Evolutionary conservation across 2,113 vertebrate species (phyloP).

Genomic region (Anarrhichthys ocellatus): DNA sequence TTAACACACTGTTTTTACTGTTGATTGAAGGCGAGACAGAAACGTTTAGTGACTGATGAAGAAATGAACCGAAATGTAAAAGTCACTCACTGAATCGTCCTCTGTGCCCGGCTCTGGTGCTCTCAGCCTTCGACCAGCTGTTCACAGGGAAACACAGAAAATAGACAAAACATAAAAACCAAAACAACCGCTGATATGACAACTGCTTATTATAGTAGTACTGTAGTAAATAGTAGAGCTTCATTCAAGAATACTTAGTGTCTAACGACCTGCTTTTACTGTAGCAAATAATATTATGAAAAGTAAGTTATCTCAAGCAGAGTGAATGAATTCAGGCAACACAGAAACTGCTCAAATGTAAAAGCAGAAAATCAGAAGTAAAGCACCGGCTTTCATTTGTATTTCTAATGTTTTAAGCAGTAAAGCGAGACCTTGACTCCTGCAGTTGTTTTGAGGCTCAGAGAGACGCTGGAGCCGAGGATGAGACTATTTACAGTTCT

Average conservation of each 20-base stretch:
- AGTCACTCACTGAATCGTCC: slow-evolving; percentile 81
- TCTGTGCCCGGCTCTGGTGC: slow-evolving; percentile 76
- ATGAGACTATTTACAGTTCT: slow-evolving; percentile 73
- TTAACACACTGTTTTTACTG: not conserved
- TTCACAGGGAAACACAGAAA: slow-evolving; percentile 21
- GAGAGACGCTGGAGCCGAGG: slow-evolving; percentile 48
- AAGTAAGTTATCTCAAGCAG: not conserved
- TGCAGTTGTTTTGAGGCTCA: slow-evolving; percentile 32
- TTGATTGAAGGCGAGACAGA: not conserved
- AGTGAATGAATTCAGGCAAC: not conserved
- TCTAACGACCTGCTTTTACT: not conserved
- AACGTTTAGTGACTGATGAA: not conserved
- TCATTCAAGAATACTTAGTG: not conserved
- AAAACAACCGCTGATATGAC: not conserved
- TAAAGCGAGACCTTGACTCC: slow-evolving; percentile 26
- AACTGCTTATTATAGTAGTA: not conserved
- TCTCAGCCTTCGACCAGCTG: slow-evolving; percentile 77
- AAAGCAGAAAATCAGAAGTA: not conserved
- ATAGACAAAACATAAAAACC: not conserved
- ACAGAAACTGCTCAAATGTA: too few species aligned
- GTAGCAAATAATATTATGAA: not conserved
- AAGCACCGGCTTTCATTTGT: not conserved
- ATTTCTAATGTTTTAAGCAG: not conserved
- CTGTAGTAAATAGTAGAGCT: not conserved
- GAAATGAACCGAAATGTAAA: not conserved